These are phyloP conservation scores for Sebastes cheni DNA, from an alignment of 2,797 vertebrate genomes.

Conservation along the genomic window DNA sequence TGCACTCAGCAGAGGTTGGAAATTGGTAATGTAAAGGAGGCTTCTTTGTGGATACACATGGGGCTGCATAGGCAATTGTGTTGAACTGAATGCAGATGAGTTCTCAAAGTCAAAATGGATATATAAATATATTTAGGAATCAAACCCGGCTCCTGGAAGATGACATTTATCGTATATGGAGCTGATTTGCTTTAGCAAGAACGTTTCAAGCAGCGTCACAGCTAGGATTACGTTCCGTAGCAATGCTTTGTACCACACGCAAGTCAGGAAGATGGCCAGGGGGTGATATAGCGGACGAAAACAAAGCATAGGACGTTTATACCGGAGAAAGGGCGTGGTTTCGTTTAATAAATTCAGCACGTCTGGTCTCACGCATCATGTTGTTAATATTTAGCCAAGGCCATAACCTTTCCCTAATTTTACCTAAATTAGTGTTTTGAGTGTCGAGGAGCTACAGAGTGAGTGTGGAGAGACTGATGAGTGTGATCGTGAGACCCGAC, in stretches of 20 bases:
- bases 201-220: neutral
- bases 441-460: too few relatives aligned
- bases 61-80: neutral
- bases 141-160: neutral
- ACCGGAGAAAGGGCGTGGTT: neutral
- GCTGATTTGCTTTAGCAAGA: neutral
- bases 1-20: constrained; percentile 31
- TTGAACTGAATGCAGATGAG: neutral
- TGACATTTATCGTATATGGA: neutral
- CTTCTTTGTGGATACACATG: neutral
- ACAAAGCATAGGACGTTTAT: neutral
- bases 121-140: constrained; percentile 3
- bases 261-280: neutral
- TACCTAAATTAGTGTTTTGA: neutral
- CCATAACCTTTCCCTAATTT: neutral
- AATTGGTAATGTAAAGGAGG: constrained; percentile 7
- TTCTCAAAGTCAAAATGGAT: neutral
- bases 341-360: neutral
- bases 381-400: neutral
- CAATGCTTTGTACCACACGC: neutral
- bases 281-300: neutral
- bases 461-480: too few relatives aligned
- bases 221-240: neutral
- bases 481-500: too few relatives aligned
- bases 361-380: neutral